phyloP scores from a whole-genome alignment of 2,113 vertebrate species.

The Xiphophorus hellerii region DNA sequence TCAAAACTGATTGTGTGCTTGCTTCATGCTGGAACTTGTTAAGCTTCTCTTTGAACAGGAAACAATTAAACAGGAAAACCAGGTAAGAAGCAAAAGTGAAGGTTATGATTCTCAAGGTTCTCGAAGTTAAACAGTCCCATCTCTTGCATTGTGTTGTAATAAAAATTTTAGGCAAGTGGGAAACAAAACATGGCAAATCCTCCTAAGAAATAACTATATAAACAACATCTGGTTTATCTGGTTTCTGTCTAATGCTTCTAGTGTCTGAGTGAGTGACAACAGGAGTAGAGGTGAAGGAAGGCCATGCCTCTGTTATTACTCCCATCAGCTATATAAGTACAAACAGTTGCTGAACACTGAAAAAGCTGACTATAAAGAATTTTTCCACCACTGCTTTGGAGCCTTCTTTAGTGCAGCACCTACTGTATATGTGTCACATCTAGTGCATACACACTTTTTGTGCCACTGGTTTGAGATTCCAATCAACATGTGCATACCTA shows the following conservation, averaged over 20 bases:
- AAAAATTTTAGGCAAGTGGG: neutral
- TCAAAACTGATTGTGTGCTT: neutral
- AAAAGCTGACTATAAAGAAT: no score
- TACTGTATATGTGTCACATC: no score
- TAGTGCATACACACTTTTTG: no score
- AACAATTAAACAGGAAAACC: neutral
- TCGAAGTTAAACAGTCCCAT: neutral
- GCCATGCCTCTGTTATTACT: no score
- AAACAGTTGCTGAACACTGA: no score
- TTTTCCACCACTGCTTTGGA: no score
- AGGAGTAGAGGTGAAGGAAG: no score
- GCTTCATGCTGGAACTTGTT: neutral
- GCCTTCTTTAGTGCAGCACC: no score
- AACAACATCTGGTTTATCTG: neutral
- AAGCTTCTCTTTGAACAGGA: neutral
- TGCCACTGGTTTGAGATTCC: slow-evolving; percentile 21
- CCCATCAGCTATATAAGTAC: no score
- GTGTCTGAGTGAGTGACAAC: neutral
- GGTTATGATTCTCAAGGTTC: neutral
- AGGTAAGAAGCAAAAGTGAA: neutral
- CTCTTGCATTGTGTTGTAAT: neutral
- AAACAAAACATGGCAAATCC: neutral
- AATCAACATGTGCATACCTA: slow-evolving; percentile 75
- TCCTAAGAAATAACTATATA: neutral
- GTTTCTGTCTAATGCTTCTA: neutral